Base-by-base conservation (phyloP, 2,113 vertebrate species). In the Oryzias celebensis region DNA sequence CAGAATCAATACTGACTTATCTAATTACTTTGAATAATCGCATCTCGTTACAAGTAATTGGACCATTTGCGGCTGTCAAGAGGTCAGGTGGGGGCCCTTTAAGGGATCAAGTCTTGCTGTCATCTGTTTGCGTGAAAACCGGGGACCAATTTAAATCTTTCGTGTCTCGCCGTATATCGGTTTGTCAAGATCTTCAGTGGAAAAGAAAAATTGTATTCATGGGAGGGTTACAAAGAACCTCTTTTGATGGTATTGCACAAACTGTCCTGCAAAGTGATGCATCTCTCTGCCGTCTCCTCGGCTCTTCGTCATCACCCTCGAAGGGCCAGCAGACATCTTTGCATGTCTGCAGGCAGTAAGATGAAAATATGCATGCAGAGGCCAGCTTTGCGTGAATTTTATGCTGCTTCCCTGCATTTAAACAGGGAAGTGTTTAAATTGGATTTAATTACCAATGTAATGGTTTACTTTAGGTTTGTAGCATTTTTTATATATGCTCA, bases 191-290 rank as follows among this genome's bases (percentile, higher is more conserved):
- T 62, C 54, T 26, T 69, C 14, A 3, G 54, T 5, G 61, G 14
- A 22, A 46, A 42, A 7, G 45, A 51, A 42, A 46, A 52, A 0
- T 48, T 70, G 71, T 82, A 89, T 86, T 86, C 73, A 83, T 68
- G 79, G 70, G 24, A 0, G 65, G 53, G 53, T 24, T n/a, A 72
- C 48, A 6, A 24, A 55, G 57, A 65, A 31, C 18, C 42, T 14
- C 65, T 81, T 58, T 62, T 10, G 48, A n/a, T 66, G 75, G 60
- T 46, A 12, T 78, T 58, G 42, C 80, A 66, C 70, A 22, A 65
- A 60, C 62, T 57, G 68, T 68, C 28, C 22, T 14, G 49, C 51
- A 52, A 65, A 65, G 62, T 7, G 81, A 79, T 53, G 70, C 47
- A 5, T 61, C 49, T 26, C 70, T 50, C 45, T 15, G 31, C 80